Evolutionary conservation across 1,140 invertebrate genomes (phyloP), one percentile per base, ranked within the genome.

Genomic region (Caerostris darwini): DNA sequence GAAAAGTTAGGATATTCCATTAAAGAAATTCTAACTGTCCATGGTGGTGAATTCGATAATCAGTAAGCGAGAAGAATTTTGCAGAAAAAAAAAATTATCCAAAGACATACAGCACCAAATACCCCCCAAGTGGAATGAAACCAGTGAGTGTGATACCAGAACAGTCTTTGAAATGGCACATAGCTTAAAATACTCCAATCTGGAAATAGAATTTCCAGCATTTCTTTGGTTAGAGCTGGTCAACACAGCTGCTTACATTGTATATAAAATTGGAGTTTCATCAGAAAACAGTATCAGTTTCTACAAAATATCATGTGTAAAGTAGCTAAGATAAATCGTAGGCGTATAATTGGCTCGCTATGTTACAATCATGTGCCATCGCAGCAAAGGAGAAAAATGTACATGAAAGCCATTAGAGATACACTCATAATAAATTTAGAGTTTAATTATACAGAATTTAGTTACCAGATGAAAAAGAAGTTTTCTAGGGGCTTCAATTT

Each of bases 111-210:
- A 69, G 94, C 94, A 53, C 67, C 94, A 14, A 94, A 86, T 69
- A 92, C 83, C 8, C 94, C 94, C 89, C 3, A 10, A 93, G 67
- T 82, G 92, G 58, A 95, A 94, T 83, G 94, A 93, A 6, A 5
- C 8, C n/a, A 90, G 61, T 71, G 94, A 34, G 34, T 34, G 34
- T 34, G 34, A 34, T 34, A 34, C 34, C 34, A 34, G 34, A 34
- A 34, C 34, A 94, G 54, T 95, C 12, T 69, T 94, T 17, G 87
- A 93, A 69, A 69, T 77, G 53, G 92, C 94, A 14, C 81, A 87
- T 59, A 86, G 58, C 7, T 93, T 93, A 6, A 93, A 86, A 54
- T 57, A 56, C 19, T 14, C 91, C 17, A 93, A 93, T 85, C 34
- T n/a, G 34, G 34, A 34, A 34, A 34, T 34, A 34, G 34, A 34